Evolutionary conservation across 2,888 invertebrate genomes (phyloP), one percentile per base, ranked within the genome.

Genomic region (Nebria brevicollis): DNA sequence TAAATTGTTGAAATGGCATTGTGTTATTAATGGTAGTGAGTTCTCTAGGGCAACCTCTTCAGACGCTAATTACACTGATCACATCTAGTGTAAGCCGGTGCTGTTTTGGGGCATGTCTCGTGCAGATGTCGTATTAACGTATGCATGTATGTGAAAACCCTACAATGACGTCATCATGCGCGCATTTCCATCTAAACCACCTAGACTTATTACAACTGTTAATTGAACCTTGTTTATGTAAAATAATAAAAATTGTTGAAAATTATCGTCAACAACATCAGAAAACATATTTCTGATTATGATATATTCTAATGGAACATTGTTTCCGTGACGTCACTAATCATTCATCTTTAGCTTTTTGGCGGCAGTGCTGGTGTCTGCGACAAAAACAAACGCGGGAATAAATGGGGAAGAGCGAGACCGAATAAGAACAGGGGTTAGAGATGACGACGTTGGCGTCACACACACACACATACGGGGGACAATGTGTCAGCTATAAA

Each of bases 301-400:
- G 70, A 26, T 7, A 25, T 70, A 34, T 70, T 70, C 34, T 70
- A 70, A 70, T 68, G 68, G 68, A 25, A 70, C 70, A 26, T 5
- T 15, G 70, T 26, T 70, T 70, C 6, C 34, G 15, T 15, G 68
- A 15, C 15, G 68, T 68, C 68, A 70, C 70, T 8, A 34, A 70
- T 70, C 20, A 70, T 70, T 70, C 70, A 70, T 70, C 20, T 70
- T 34, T 70, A 15, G 68, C 68, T 54, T 54, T 54, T 54, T 54
- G 54, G 54, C 54, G 54, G 68, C 20, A 68, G 68, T 15, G 68
- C 68, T 68, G 68, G 13, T 68, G 8, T 68, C 68, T 11, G 68
- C 68, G 68, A 68, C 20, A 68, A 68, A 68, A 26, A 26, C 68
- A 68, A 68, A 15, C 8, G n/a, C 15, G 13, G 20, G 15, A 20